A percentile compares a stretch with the other conserved stretches of the same genome.
These are phyloP conservation scores for Vandiemenella viatica DNA, from an alignment of 2,888 invertebrate genomes.

Conservation along the genomic window DNA sequence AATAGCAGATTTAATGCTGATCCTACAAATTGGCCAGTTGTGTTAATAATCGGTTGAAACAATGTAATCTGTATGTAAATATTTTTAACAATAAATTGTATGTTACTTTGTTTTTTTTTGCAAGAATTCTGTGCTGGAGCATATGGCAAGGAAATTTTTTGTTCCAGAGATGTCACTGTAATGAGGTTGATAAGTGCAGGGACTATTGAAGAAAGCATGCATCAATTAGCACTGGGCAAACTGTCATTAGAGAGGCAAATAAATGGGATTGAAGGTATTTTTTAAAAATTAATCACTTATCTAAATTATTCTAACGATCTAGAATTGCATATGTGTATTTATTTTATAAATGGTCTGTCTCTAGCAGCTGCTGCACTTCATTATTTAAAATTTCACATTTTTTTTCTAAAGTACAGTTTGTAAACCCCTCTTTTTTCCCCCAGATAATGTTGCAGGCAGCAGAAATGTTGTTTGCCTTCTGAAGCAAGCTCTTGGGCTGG, in stretches of 20 bases:
- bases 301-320: constrained; percentile 20
- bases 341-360: too few relatives aligned
- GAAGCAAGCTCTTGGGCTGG: not conserved
- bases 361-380: too few relatives aligned
- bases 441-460: not conserved
- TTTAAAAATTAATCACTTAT: constrained; percentile 13
- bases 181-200: constrained; percentile 69
- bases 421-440: not conserved
- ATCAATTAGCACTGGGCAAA: constrained; percentile 78
- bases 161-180: constrained; percentile 62
- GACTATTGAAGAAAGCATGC: constrained; percentile 88
- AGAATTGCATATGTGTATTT: not conserved
- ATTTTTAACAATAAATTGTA: not conserved
- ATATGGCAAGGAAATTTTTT: constrained; percentile 4
- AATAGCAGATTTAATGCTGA: too few relatives aligned
- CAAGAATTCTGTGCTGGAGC: not conserved
- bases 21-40: too few relatives aligned
- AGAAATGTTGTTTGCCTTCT: not conserved
- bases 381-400: not conserved
- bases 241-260: constrained; percentile 82
- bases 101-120: not conserved
- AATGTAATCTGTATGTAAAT: too few relatives aligned
- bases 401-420: not conserved
- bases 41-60: too few relatives aligned
- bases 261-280: constrained; percentile 41